Evolutionary conservation across 1,140 invertebrate species (phyloP).

Genomic region (Popillia japonica): DNA sequence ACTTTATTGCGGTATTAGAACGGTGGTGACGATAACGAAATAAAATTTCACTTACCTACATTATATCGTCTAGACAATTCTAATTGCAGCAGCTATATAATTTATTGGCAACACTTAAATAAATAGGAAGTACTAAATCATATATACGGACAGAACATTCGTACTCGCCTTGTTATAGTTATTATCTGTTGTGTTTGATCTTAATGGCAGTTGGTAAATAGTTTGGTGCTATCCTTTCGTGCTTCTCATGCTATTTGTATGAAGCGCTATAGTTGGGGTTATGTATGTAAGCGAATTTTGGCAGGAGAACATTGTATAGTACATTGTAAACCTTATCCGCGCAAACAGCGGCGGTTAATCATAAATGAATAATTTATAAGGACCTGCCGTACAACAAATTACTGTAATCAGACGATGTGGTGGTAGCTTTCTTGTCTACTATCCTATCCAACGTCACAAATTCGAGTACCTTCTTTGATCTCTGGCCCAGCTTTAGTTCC

Average conservation of each 20-base stretch:
- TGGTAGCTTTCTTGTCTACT: background rate
- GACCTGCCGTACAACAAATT: constrained; percentile 48
- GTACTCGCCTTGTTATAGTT: constrained; percentile 51
- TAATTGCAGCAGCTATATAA: constrained; percentile 22
- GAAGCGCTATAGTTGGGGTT: background rate
- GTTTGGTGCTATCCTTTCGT: constrained; percentile 46
- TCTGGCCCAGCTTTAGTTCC: constrained; percentile 12
- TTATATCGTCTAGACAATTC: background rate
- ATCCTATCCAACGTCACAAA: background rate
- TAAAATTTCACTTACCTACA: constrained; percentile 25
- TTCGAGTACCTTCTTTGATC: constrained; percentile 27
- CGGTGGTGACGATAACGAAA: constrained; percentile 13
- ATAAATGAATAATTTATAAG: constrained; percentile 54
- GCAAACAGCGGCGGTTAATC: constrained; percentile 41
- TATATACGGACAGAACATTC: constrained; percentile 48
- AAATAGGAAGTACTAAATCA: constrained; percentile 47
- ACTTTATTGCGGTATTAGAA: constrained; percentile 13
- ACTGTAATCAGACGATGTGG: constrained; percentile 44
- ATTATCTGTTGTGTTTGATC: constrained; percentile 56
- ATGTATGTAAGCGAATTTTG: background rate
- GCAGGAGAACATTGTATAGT: constrained; percentile 17
- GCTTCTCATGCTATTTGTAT: background rate
- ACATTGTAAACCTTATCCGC: constrained; percentile 32
- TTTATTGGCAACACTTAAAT: constrained; percentile 38
- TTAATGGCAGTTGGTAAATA: constrained; percentile 58